These are phyloP conservation scores for Pantherophis vulpinus DNA, from an alignment of 2,797 vertebrate species.

Conservation along the genomic window DNA sequence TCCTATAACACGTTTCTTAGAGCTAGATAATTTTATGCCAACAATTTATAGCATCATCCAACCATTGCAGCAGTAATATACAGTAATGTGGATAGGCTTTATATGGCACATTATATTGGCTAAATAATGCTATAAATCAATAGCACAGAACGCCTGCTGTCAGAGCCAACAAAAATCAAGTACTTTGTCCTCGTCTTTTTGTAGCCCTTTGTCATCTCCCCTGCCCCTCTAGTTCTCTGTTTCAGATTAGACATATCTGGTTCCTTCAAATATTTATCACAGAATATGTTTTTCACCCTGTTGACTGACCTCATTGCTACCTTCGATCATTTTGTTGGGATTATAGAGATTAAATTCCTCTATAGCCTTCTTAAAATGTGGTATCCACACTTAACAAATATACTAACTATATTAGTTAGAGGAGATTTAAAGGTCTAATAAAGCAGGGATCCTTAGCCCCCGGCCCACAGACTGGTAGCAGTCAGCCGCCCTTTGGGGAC, in stretches of 20 bases:
- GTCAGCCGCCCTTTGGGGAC: not conserved
- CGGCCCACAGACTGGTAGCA: rapidly evolving
- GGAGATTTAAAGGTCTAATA: not conserved
- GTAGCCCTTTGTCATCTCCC: not conserved
- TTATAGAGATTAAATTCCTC: not conserved
- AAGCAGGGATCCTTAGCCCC: not conserved
- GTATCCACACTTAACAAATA: not conserved
- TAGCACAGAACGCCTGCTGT: not conserved
- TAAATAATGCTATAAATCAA: not conserved
- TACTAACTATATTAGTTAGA: not conserved
- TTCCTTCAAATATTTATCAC: not conserved
- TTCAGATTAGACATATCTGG: not conserved
- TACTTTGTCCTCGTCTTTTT: not conserved
- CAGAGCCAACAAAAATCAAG: not conserved
- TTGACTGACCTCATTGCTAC: not conserved
- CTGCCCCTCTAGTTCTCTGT: not conserved
- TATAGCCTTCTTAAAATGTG: not conserved
- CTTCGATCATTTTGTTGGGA: not conserved
- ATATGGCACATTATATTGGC: not conserved
- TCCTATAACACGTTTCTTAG: not conserved
- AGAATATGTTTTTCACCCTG: not conserved
- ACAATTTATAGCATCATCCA: not conserved
- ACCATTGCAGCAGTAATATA: not conserved
- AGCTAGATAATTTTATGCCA: not conserved
- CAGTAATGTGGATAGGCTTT: not conserved